Evolutionary conservation across 1,140 invertebrate genomes (phyloP).

Genomic region (Cotesia chilonis): DNA sequence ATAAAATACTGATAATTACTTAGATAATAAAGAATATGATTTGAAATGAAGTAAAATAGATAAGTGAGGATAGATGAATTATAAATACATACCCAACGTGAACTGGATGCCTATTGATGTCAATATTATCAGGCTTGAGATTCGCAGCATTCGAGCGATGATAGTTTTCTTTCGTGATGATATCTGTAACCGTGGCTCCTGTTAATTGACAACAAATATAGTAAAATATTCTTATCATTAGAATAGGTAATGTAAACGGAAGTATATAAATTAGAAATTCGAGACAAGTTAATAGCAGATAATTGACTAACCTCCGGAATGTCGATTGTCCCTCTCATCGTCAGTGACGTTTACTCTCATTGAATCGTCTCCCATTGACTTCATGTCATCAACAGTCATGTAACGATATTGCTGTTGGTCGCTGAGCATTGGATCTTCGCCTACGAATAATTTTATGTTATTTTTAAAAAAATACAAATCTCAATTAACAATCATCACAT

Average conservation of each 20-base stretch:
- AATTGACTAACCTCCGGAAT: conserved; percentile 60
- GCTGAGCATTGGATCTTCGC: conserved; percentile 79
- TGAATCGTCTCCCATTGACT: conserved; percentile 81
- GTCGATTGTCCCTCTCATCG: conserved; percentile 70
- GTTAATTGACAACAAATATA: conserved; percentile 39
- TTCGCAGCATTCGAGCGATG: conserved; percentile 66
- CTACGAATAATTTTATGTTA: conserved; percentile 62
- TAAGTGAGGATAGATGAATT: conserved; percentile 14
- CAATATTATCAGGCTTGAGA: conserved; percentile 84
- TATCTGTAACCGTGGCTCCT: conserved; percentile 63
- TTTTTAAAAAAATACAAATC: conserved; percentile 24
- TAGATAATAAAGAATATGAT: too few species aligned
- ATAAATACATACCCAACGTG: conserved; percentile 82
- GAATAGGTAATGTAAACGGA: conserved; percentile 22
- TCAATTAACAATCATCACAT: conserved; percentile 13
- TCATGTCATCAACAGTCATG: conserved; percentile 86
- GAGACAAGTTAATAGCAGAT: conserved; percentile 24
- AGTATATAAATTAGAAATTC: conserved; percentile 19
- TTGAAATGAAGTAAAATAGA: not conserved
- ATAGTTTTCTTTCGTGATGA: conserved; percentile 64
- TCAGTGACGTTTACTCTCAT: conserved; percentile 78
- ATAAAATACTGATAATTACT: too few species aligned
- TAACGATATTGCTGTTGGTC: conserved; percentile 88
- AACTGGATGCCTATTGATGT: conserved; percentile 82
- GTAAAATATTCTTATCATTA: conserved; percentile 5